Conservation (phyloP, 2,113 vertebrate genomes). For the Scophthalmus maximus region DNA sequence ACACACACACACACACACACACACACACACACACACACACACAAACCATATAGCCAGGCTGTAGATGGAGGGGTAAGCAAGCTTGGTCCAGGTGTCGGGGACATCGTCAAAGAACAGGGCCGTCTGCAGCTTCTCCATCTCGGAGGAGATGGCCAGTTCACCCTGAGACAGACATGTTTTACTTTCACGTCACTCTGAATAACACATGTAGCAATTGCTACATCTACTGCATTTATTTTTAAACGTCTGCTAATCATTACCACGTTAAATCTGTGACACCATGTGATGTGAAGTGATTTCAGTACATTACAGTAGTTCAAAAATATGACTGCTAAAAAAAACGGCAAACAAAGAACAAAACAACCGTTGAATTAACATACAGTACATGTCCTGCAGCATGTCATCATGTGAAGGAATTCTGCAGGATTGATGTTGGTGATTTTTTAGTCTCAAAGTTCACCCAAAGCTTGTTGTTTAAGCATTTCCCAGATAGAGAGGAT, state of each 20-base stretch:
- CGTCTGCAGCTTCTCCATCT: slow-evolving; percentile 94
- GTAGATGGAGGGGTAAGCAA: slow-evolving; percentile 91
- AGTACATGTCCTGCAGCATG: too few species aligned
- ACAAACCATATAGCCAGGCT: slow-evolving; percentile 85
- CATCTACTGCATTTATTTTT: background rate
- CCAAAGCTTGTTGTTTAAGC: too few species aligned
- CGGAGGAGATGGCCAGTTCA: slow-evolving; percentile 93
- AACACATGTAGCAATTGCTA: background rate
- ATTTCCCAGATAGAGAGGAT: too few species aligned
- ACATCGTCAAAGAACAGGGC: slow-evolving; percentile 94
- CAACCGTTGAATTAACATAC: too few species aligned
- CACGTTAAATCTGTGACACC: background rate
- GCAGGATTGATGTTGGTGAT: too few species aligned
- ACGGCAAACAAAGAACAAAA: too few species aligned
- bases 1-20: too few species aligned
- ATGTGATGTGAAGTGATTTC: background rate
- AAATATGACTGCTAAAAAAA: too few species aligned
- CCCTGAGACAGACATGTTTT: slow-evolving; percentile 85
- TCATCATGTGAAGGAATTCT: too few species aligned
- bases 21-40: background rate
- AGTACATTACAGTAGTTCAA: background rate
- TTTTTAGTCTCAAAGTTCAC: too few species aligned
- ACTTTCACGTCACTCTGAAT: slow-evolving; percentile 78
- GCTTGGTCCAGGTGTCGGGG: slow-evolving; percentile 90
- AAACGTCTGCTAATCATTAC: background rate